These are phyloP conservation scores for Plebejus melissa DNA, from an alignment of 2,888 invertebrate genomes.

Conservation along the genomic window DNA sequence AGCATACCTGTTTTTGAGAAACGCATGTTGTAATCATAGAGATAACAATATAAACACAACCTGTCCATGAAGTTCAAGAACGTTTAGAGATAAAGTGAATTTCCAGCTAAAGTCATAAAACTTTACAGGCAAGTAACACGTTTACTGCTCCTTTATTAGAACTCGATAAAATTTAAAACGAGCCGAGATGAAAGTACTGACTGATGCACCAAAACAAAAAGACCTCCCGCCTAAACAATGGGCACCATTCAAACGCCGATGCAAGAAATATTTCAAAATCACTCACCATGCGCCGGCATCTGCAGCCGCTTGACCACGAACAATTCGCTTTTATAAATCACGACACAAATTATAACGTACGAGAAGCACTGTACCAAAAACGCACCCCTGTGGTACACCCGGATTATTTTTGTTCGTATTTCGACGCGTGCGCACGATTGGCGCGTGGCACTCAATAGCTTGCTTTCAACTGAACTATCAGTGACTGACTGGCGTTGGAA, in stretches of 20 bases:
- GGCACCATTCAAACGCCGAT: constrained; percentile 59
- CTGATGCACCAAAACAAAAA: constrained; percentile 52
- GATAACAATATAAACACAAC: constrained; percentile 43
- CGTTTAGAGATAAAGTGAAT: constrained; percentile 54
- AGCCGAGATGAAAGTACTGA: constrained; percentile 58
- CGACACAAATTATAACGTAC: constrained; percentile 45
- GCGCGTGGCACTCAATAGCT: constrained; percentile 61
- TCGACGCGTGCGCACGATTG: constrained; percentile 55
- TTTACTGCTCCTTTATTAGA: constrained; percentile 66
- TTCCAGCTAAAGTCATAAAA: constrained; percentile 61
- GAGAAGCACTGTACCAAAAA: constrained; percentile 54
- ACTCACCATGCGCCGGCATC: constrained; percentile 73
- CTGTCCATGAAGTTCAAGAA: constrained; percentile 48
- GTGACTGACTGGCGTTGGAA: constrained; percentile 52
- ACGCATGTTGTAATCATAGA: constrained; percentile 27
- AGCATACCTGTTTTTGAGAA: constrained; percentile 16
- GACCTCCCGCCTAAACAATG: constrained; percentile 59
- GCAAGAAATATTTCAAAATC: constrained; percentile 55
- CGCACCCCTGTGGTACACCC: constrained; percentile 59
- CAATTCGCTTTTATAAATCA: constrained; percentile 47
- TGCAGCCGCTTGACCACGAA: constrained; percentile 53
- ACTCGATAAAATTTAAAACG: constrained; percentile 56
- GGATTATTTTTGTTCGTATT: constrained; percentile 53
- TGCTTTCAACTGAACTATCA: constrained; percentile 56
- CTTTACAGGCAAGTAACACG: constrained; percentile 53